Conservation (phyloP, 1,140 invertebrate species). For the Penaeus japonicus region DNA sequence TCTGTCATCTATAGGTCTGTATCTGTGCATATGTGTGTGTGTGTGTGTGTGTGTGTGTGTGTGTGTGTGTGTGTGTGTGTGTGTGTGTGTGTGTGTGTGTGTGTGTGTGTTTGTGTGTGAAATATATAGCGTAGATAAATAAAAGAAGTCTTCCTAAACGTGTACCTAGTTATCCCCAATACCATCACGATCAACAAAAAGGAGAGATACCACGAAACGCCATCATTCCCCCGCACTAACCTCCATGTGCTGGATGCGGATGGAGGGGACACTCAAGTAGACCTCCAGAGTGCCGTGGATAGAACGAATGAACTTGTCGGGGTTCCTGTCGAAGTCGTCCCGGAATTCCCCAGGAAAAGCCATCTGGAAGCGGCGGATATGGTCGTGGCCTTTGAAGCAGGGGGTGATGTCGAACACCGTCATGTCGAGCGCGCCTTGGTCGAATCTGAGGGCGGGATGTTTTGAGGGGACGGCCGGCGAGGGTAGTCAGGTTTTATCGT, state of each 20-base stretch:
- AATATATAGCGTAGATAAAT: too few relatives aligned
- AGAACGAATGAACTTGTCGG: background rate
- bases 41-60: too few relatives aligned
- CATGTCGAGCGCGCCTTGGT: background rate
- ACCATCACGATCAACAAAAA: too few relatives aligned
- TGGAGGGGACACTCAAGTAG: background rate
- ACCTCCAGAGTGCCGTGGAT: background rate
- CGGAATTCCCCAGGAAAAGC: slow-evolving; percentile 17
- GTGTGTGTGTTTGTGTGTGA: too few relatives aligned
- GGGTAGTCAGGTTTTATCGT: too few relatives aligned
- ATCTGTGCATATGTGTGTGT: too few relatives aligned
- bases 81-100: too few relatives aligned
- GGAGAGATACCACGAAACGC: too few relatives aligned
- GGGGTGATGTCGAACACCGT: slow-evolving; percentile 23
- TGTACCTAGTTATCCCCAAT: too few relatives aligned
- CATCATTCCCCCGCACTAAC: background rate
- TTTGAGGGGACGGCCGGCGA: background rate
- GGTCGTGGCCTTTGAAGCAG: slow-evolving; percentile 31
- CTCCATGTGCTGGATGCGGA: slow-evolving; percentile 16
- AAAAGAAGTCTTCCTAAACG: too few relatives aligned
- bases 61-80: too few relatives aligned
- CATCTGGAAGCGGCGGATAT: slow-evolving; percentile 31
- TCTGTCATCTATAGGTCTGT: too few relatives aligned
- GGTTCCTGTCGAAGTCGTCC: background rate
- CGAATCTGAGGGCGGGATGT: background rate